A percentile compares a stretch with the other conserved stretches of the same genome.
Conservation (phyloP, 2,888 invertebrate species). For the Anthoptus insignis region DNA sequence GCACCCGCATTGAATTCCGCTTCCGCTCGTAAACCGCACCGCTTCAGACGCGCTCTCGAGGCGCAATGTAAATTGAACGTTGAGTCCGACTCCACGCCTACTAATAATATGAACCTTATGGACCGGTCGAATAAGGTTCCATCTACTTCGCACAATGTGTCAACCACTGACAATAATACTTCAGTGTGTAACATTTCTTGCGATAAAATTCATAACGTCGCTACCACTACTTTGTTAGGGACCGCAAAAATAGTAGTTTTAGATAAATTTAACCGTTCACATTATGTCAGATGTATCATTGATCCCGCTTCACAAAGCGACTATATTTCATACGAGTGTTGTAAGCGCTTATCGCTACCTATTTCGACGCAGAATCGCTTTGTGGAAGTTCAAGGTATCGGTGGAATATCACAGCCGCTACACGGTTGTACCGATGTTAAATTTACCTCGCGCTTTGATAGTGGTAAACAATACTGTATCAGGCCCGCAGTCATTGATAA, state of each 20-base stretch:
- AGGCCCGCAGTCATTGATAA: constrained; percentile 26
- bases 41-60: not conserved
- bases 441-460: constrained; percentile 22
- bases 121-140: not conserved
- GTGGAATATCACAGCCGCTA: constrained; percentile 13
- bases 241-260: not conserved
- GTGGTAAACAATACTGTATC: constrained; percentile 4
- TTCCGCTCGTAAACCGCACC: not conserved
- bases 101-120: not conserved
- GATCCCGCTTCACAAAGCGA: constrained; percentile 6
- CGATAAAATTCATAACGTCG: not conserved
- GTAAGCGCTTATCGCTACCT: not conserved
- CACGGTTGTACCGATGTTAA: not conserved
- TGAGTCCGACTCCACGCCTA: not conserved
- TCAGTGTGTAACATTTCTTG: not conserved
- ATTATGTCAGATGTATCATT: constrained; percentile 17
- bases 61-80: not conserved
- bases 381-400: constrained; percentile 21
- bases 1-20: not conserved
- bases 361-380: not conserved
- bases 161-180: not conserved
- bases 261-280: constrained; percentile 16
- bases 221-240: not conserved
- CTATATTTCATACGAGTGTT: not conserved
- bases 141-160: not conserved